phyloP scores from a whole-genome alignment of 2,888 invertebrate genomes.

The Trilocha varians region DNA sequence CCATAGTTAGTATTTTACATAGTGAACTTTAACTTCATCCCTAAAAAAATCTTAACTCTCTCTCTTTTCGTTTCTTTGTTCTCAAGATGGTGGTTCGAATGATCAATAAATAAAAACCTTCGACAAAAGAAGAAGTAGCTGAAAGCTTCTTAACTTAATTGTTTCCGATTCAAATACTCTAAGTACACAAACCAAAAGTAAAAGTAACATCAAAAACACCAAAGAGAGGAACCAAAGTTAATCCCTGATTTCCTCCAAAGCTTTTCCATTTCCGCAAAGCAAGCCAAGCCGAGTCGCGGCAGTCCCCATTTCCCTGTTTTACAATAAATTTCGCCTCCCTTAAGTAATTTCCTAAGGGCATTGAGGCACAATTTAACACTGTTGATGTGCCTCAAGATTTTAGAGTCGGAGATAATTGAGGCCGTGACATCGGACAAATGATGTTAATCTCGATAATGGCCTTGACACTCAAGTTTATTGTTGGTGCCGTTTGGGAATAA shows the following conservation, averaged over 20 bases:
- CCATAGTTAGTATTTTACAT: no score
- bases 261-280: constrained; percentile 22
- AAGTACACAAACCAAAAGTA: no score
- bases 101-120: no score
- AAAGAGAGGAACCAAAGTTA: not conserved
- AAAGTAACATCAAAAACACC: not conserved
- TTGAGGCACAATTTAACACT: constrained; percentile 7
- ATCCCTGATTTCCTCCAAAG: not conserved
- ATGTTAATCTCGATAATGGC: not conserved
- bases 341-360: constrained; percentile 9
- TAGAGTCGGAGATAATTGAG: not conserved
- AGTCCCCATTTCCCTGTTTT: not conserved
- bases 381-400: not conserved
- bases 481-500: not conserved
- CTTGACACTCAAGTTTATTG: not conserved
- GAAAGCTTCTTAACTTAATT: no score
- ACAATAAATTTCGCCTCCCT: constrained; percentile 12
- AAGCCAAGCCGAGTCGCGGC: constrained; percentile 3
- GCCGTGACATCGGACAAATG: not conserved
- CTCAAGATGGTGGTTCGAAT: no score
- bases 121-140: no score
- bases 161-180: no score
- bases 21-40: no score
- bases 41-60: no score
- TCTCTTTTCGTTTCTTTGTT: no score